Conservation (phyloP, 1,140 invertebrate species). For the Drosophila busckii region DNA sequence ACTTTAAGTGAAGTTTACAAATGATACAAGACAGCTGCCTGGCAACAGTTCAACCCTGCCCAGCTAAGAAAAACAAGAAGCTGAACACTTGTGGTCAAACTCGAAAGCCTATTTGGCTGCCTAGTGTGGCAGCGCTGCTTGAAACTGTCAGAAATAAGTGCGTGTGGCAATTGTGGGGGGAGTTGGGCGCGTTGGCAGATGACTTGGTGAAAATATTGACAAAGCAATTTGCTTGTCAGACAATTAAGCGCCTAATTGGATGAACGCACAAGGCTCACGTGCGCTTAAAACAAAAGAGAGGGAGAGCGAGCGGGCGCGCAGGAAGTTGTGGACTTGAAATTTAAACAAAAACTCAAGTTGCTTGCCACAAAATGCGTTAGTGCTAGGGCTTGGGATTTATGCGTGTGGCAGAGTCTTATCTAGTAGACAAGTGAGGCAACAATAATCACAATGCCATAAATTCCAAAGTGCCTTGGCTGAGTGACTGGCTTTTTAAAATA, state of each 20-base stretch:
- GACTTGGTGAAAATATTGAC: constrained; percentile 75
- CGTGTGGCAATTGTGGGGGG: constrained; percentile 17
- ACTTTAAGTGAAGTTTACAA: constrained; percentile 74
- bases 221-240: constrained; percentile 77
- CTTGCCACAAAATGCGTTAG: background rate
- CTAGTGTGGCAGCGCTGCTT: constrained; percentile 48
- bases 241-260: constrained; percentile 77
- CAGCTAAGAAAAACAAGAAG: constrained; percentile 31
- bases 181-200: constrained; percentile 18
- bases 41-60: constrained; percentile 4
- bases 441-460: constrained; percentile 71
- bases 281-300: constrained; percentile 16
- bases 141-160: constrained; percentile 66
- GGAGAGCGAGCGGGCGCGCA: background rate
- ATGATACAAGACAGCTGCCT: constrained; percentile 53
- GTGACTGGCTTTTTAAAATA: constrained; percentile 65
- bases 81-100: constrained; percentile 67
- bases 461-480: constrained; percentile 28
- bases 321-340: constrained; percentile 36
- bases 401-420: constrained; percentile 44
- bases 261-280: constrained; percentile 61
- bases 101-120: constrained; percentile 68
- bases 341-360: constrained; percentile 25
- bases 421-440: constrained; percentile 70
- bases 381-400: constrained; percentile 49